A percentile compares a stretch with the other conserved stretches of the same genome.
Conservation (phyloP, 2,797 vertebrate genomes). For the Platalea minor region DNA sequence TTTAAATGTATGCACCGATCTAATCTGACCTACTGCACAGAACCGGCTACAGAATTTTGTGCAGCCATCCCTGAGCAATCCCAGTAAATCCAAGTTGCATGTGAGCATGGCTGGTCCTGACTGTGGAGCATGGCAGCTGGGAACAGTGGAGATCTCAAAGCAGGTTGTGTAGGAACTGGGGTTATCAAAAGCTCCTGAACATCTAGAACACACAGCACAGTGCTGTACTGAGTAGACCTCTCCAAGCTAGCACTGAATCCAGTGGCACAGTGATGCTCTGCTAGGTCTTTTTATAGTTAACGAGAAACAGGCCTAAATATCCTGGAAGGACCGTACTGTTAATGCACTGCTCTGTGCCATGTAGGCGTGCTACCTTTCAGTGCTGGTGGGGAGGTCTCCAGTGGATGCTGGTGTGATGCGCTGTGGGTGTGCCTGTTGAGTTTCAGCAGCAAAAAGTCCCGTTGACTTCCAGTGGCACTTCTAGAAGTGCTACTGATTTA, state of each 20-base stretch:
- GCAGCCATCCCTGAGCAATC: not conserved
- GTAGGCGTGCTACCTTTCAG: accelerated
- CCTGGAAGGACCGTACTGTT: not conserved
- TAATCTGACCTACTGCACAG: not conserved
- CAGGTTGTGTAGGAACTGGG: not conserved
- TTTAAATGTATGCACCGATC: not conserved
- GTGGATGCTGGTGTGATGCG: not conserved
- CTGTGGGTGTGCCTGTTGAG: not conserved
- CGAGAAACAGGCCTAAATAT: not conserved
- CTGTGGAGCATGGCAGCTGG: not conserved
- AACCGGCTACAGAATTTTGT: not conserved
- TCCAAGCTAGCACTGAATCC: not conserved
- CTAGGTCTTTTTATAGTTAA: not conserved
- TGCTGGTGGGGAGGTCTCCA: not conserved
- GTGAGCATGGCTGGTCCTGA: not conserved
- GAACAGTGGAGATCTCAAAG: not conserved
- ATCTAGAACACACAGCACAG: not conserved
- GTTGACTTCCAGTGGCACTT: not conserved
- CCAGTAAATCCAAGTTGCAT: not conserved
- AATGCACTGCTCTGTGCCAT: not conserved
- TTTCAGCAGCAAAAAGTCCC: not conserved
- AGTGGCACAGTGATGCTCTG: not conserved
- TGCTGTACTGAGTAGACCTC: not conserved
- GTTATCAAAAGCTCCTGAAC: not conserved
- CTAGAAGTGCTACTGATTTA: not conserved